These are phyloP conservation scores for Chromoteleia sp. DNA, from an alignment of 2,888 invertebrate genomes.

Conservation along the genomic window DNA sequence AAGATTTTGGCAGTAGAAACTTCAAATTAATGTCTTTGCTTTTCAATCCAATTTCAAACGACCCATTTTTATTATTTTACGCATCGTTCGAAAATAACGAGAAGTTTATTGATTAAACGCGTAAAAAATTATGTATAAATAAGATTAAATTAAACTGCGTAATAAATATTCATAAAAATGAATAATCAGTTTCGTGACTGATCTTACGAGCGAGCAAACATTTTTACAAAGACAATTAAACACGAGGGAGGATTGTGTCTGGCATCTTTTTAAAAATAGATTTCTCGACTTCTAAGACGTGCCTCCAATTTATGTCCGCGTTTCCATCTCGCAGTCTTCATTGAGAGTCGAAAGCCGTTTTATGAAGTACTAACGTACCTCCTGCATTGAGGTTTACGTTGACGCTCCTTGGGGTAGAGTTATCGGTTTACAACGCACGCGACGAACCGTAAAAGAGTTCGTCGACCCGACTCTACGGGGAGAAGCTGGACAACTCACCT, in stretches of 20 bases:
- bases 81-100: too few species aligned
- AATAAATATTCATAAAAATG: too few species aligned
- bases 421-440: constrained; percentile 70
- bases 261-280: constrained; percentile 24
- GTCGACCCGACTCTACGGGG: constrained; percentile 58
- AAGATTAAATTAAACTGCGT: too few species aligned
- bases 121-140: too few species aligned
- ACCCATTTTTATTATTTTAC: too few species aligned
- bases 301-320: constrained; percentile 17
- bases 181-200: too few species aligned
- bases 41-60: too few species aligned
- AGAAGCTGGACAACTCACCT: constrained; percentile 70
- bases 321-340: constrained; percentile 48
- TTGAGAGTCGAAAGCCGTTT: constrained; percentile 62
- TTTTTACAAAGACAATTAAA: not conserved
- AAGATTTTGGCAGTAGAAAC: not conserved
- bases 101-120: too few species aligned
- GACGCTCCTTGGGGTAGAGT: constrained; percentile 62
- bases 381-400: constrained; percentile 56
- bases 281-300: constrained; percentile 18
- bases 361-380: constrained; percentile 61
- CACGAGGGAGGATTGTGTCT: not conserved
- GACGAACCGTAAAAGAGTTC: constrained; percentile 70
- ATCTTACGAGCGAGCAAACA: too few species aligned
- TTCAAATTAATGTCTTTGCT: too few species aligned